Base-by-base conservation (phyloP, 1,140 invertebrate species). In the Zaprionus capensis region DNA sequence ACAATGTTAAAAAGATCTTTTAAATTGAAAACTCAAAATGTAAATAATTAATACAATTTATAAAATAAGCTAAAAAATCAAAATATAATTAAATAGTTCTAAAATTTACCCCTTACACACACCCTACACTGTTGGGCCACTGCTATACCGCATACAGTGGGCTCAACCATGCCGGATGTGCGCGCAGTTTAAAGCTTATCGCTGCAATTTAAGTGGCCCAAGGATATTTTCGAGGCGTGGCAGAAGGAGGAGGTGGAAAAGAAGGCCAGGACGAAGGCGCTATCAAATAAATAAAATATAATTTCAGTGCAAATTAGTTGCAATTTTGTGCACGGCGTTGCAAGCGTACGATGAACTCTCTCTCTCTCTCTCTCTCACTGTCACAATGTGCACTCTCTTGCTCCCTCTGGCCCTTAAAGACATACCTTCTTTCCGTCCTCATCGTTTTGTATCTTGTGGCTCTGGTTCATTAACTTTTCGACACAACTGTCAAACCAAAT, bases 171-270 rank as follows among this genome's bases (percentile, higher is more conserved):
- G 80, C 76, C 85, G 85, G 85, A 90, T 82, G 86, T 90, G 68
- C 73, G 72, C 71, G 79, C 85, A 85, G 86, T 90, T 90, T 90
- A 91, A 90, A 91, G 85, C 85, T 90, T 90, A 90, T 90, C 85
- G 85, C 85, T 82, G 85, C 86, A 85, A 91, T 90, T 90, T 77
- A 80, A 90, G 67, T 85, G 90, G 63, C 70, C 57, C 44, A 71
- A 68, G 81, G 72, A 82, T 83, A 83, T 67, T 46, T 46, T 46
- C 5, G 41, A 17, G 41, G 69, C 66, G 51, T 51, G 63, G 57
- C 31, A 38, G 41, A 38, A 44, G 44, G 26, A 34, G 55, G 46
- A 44, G 31, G n/a, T 20, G n/a, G 20, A 28, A 26, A 22, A 53
- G 36, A 31, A 15, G 46, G 11, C 0, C 1, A 22, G 46, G 41